Conservation (phyloP, 2,797 vertebrate genomes). For the Numenius phaeopus region DNA sequence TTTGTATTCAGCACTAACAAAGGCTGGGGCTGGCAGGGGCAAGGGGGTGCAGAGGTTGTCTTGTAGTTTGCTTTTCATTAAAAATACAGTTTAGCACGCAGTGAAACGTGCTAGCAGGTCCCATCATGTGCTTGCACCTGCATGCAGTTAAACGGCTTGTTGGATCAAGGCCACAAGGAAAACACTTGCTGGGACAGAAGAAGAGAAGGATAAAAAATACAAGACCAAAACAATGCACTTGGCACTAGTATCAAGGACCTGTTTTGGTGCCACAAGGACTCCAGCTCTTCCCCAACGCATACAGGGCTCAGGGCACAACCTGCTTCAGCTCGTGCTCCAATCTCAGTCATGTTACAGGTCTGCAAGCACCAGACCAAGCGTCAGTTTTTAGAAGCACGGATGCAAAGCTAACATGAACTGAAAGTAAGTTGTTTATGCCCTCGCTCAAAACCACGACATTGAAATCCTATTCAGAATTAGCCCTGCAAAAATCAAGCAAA, state of each 20-base stretch:
- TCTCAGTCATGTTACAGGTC: not conserved
- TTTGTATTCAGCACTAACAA: not conserved
- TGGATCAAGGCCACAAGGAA: slow-evolving; percentile 10
- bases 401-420: not conserved
- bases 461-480: not conserved
- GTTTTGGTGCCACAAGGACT: not conserved
- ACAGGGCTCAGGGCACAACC: not conserved
- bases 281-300: not conserved
- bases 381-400: not conserved
- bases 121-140: not conserved
- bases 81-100: not conserved
- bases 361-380: not conserved
- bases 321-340: not conserved
- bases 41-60: not conserved
- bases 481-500: slow-evolving; percentile 20
- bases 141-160: not conserved
- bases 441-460: not conserved
- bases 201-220: not conserved
- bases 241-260: not conserved
- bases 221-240: not conserved
- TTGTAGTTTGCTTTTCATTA: not conserved
- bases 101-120: not conserved
- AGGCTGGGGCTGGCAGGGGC: not conserved
- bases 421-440: not conserved
- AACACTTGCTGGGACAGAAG: not conserved